A percentile compares a stretch with the other conserved stretches of the same genome.
These are phyloP conservation scores for Oceanodroma tethys DNA, from an alignment of 2,113 vertebrate genomes.

Conservation along the genomic window DNA sequence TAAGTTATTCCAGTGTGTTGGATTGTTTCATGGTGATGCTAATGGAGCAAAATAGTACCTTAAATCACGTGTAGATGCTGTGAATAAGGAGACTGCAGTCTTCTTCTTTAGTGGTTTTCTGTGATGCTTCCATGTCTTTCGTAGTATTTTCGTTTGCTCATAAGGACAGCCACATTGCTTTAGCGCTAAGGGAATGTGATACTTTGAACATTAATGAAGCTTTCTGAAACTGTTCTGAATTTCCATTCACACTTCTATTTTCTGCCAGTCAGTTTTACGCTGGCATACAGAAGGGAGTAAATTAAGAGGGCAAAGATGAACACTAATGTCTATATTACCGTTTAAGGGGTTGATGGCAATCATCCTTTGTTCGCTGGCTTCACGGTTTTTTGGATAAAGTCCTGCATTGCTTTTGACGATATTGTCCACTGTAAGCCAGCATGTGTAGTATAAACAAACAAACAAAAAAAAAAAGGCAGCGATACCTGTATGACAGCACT, in stretches of 20 bases:
- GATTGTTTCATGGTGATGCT: neutral
- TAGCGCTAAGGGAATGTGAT: neutral
- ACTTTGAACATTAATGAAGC: neutral
- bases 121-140: neutral
- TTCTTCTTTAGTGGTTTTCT: neutral
- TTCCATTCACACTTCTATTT: neutral
- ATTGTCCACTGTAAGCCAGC: neutral
- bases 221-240: neutral
- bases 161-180: neutral
- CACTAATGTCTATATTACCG: accelerated
- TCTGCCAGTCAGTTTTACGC: neutral
- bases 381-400: neutral
- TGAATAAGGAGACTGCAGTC: neutral
- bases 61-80: neutral
- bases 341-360: neutral
- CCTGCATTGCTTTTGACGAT: neutral
- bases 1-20: too few species aligned
- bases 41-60: neutral
- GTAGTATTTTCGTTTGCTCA: neutral
- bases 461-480: too few species aligned
- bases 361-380: neutral
- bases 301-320: neutral
- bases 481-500: neutral
- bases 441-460: neutral
- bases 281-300: neutral